Evolutionary conservation across 2,113 vertebrate genomes (phyloP).

Genomic region (Trachemys scripta): DNA sequence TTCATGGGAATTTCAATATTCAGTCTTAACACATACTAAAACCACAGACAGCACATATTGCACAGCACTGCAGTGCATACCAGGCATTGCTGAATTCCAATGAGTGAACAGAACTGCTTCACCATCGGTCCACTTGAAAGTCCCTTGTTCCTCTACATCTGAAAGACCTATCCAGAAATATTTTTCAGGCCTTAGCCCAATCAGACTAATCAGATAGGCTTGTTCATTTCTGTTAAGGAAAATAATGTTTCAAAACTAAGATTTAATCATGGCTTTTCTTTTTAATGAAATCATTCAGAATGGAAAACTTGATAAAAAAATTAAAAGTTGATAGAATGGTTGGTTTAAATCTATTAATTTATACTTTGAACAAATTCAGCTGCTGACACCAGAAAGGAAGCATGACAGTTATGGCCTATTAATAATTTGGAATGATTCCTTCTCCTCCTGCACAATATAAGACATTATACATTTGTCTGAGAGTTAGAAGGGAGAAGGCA

Average conservation of each 20-base stretch:
- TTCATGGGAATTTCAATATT: fast-evolving
- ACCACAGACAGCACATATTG: fast-evolving
- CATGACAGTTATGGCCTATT: not conserved
- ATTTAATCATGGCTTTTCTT: not conserved
- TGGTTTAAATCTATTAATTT: not conserved
- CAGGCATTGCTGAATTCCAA: slow-evolving; percentile 92
- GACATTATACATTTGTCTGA: not conserved
- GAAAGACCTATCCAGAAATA: slow-evolving; percentile 93
- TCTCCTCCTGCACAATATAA: not conserved
- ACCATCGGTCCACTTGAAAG: slow-evolving; percentile 84
- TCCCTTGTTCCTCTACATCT: slow-evolving; percentile 72
- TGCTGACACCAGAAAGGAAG: not conserved
- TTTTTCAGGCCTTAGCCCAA: slow-evolving; percentile 87
- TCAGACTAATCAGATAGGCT: slow-evolving; percentile 88
- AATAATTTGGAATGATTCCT: not conserved
- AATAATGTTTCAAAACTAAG: not conserved
- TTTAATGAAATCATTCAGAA: not conserved
- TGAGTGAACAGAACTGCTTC: slow-evolving; percentile 86
- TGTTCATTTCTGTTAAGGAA: slow-evolving; percentile 87
- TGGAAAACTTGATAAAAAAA: not conserved
- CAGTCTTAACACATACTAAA: not conserved
- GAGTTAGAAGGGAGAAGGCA: not conserved
- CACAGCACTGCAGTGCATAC: slow-evolving; percentile 65
- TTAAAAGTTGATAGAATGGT: not conserved
- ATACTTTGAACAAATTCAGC: not conserved